Evolutionary conservation across 30 jellyfish, hydroid and myxozoan genomes (phyloP), one percentile per base, ranked within the genome.

Genomic region (Aurelia aurita complex sp. Pacific): DNA sequence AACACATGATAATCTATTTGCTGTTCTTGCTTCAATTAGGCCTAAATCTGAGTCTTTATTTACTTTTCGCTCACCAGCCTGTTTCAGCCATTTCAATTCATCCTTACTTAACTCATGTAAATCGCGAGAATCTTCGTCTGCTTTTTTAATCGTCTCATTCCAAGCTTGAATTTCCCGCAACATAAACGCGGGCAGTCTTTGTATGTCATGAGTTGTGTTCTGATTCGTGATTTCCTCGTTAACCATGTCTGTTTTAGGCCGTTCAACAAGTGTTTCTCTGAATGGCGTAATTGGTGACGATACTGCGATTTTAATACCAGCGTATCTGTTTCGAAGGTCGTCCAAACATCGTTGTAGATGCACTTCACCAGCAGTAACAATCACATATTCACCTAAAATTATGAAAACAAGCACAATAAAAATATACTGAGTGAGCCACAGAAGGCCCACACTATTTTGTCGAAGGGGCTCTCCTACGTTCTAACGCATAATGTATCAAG

Each of bases 231-330:
- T 90, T 74, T 95, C 98, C 70, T 95, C 99, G 73, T 95, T 95
- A 19, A 87, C 99, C 99, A 95, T 95, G 86, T 95, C 99, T 35
- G 90, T 53, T 69, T 81, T 95, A 33, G 99, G 99, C 85, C 95
- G 97, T 57, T 84, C 77, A 3, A 95, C 96, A 29, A 96, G 77
- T 16, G 98, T 96, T 64, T 96, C 99, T 65, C 99, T 85, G 73
- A 96, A 92, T 66, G 98, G 99, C 50, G 96, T 97, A 34, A 92
- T 96, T n/a, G 99, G 99, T 8, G 97, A 88, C 2, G 99, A 96
- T 18, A 75, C 97, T 17, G 91, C 87, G 9, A 96, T 74, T 43
- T 96, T 69, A 35, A 91, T 90, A 10, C 96, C 90, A 3, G 98
- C 99, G 69, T 78, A 91, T 67, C 80, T 81, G 77, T 72, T 69